Evolutionary conservation across 2,113 vertebrate genomes (phyloP), one percentile per base, ranked within the genome.

Genomic region (Lucifuga dentata): DNA sequence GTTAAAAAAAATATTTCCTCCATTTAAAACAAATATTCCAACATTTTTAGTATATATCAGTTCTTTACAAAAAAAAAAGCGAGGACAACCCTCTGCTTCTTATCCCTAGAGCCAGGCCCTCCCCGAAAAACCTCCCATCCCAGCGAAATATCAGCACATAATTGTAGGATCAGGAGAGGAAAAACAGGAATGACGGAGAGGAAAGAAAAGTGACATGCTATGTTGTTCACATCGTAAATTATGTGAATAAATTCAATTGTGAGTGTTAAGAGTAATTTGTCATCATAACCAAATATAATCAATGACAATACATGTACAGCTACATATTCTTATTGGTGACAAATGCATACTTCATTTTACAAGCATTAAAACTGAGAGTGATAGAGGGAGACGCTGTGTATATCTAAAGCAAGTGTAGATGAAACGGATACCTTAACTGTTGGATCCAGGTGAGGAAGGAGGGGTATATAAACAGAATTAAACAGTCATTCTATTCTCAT

Each of bases 11-110:
- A 92, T 82, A 90, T 86, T 92, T 89, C 86, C 85, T 93, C 92
- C 88, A 84, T 91, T 92, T 92, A 92, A 93, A 92, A 92, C 90
- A 92, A 92, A 92, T 90, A 92, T 89, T 92, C 69, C 74, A 90
- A 90, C 87, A 75, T 90, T 76, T 71, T 83, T 67, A 88, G 80
- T 88, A 88, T 92, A 89, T 84, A 91, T 86, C 89, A 90, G 85
- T 92, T 84, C 92, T 90, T 90, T n/a, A n/a, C n/a, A n/a, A n/a
- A 91, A 91, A 86, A 90, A 90, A 80, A 88, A 82, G 80, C 58
- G 66, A 88, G 81, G 81, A 45, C 52, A 87, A 86, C 72, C 79
- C 87, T 84, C 88, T 81, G 82, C 78, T 86, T 82, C 68, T 8
- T 10, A 83, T 60, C 78, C 84, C 70, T 62, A 70, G 48, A 83